phyloP scores from a whole-genome alignment of 2,113 vertebrate genomes.

The Pycnonotus jocosus region DNA sequence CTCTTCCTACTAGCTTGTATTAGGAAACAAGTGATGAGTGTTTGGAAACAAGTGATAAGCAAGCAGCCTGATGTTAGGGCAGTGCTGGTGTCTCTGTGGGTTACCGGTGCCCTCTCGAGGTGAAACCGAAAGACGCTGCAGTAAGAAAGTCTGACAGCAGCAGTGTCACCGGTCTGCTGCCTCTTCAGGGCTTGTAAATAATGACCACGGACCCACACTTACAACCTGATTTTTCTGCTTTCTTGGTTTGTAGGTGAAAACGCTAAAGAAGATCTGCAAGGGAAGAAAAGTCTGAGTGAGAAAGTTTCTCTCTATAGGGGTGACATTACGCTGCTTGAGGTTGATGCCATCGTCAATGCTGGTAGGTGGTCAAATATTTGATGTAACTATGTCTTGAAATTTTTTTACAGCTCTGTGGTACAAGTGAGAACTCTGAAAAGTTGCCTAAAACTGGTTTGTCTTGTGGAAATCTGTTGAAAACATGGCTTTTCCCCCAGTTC shows the following conservation, averaged over 20 bases:
- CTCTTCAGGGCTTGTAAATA: not conserved
- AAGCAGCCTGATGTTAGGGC: not conserved
- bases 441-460: not conserved
- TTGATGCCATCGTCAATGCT: constrained; percentile 97
- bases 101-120: constrained; percentile 15
- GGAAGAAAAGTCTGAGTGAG: constrained; percentile 80
- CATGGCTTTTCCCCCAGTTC: accelerated
- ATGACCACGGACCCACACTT: accelerated
- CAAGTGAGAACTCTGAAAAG: not conserved
- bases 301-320: constrained; percentile 97
- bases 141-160: not conserved
- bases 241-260: constrained; percentile 62
- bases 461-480: not conserved
- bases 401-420: accelerated
- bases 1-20: not conserved
- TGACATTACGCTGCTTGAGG: constrained; percentile 92
- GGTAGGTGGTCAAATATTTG: constrained; percentile 76
- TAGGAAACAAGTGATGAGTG: not conserved
- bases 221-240: not conserved
- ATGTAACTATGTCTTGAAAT: not conserved
- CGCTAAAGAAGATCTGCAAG: constrained; percentile 67
- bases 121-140: not conserved
- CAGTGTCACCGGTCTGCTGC: not conserved
- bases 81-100: not conserved
- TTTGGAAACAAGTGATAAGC: not conserved